Evolutionary conservation across 1,140 invertebrate genomes (phyloP), one percentile per base, ranked within the genome.

Genomic region (Harlomillsia oculata): DNA sequence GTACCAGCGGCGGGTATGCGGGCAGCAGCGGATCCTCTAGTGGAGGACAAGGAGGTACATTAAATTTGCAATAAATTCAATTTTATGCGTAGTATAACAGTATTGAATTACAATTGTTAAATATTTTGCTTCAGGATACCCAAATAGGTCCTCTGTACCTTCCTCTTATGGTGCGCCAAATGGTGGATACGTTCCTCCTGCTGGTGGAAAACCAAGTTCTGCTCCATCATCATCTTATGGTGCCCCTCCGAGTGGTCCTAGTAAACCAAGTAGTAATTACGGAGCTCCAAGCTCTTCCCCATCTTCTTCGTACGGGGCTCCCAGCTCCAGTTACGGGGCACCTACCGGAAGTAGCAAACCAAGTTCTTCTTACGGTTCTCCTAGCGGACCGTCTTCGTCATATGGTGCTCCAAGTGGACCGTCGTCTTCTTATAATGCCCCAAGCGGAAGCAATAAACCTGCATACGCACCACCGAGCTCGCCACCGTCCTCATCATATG

Each of bases 1-100:
- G n/a, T n/a, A n/a, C n/a, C n/a, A n/a, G n/a, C n/a, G n/a, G n/a
- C n/a, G n/a, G n/a, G n/a, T n/a, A n/a, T n/a, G n/a, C n/a, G n/a
- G n/a, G n/a, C n/a, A n/a, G n/a, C n/a, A n/a, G n/a, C n/a, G n/a
- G n/a, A n/a, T n/a, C n/a, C n/a, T n/a, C n/a, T 18, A 60, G 65
- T 43, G 75, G 74, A 54, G 70, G 6, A 25, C 43, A 18, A 3
- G 4, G 43, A 45, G 20, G 25, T 45, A 23, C 18, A 23, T 29
- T 20, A 13, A 26, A 5, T 34, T 29, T 6, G 21, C 45, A 32
- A 26, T n/a, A n/a, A 1, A 13, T n/a, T 9, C 45, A 18, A 16
- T 11, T 1, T 48, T 28, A 14, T 2, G 2, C 11, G 14, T 14
- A n/a, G 26, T 23, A 18, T 46, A 23, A 3, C 44, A 11, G n/a